Evolutionary conservation across 2,888 invertebrate species (phyloP).

Genomic region (Apamea anceps): DNA sequence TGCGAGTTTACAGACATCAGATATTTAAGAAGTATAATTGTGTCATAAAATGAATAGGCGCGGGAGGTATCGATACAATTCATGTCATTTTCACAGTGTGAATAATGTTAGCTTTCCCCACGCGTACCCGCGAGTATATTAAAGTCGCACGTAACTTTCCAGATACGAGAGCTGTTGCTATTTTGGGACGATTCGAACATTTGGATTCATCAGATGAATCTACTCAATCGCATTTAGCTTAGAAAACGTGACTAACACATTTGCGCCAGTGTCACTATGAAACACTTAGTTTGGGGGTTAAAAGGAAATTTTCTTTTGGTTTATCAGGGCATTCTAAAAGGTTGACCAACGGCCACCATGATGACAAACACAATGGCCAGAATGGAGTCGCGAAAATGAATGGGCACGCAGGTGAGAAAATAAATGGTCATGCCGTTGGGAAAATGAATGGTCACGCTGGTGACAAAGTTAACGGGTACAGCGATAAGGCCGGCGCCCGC

Average conservation of each 20-base stretch:
- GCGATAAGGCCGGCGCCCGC: constrained; percentile 68
- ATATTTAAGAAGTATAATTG: not conserved
- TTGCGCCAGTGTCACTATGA: constrained; percentile 82
- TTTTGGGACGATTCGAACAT: constrained; percentile 80
- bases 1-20: not conserved
- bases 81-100: constrained; percentile 55
- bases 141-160: constrained; percentile 81
- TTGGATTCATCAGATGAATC: constrained; percentile 78
- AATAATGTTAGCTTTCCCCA: constrained; percentile 51
- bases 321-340: constrained; percentile 84
- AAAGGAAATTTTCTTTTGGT: constrained; percentile 80
- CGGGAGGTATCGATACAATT: constrained; percentile 60
- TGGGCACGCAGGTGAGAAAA: constrained; percentile 66
- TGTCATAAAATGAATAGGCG: constrained; percentile 27
- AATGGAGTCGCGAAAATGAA: constrained; percentile 68
- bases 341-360: constrained; percentile 70
- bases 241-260: constrained; percentile 78
- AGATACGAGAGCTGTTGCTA: constrained; percentile 82
- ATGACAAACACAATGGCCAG: constrained; percentile 70
- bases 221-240: constrained; percentile 74
- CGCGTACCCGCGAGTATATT: constrained; percentile 68
- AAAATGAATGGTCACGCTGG: constrained; percentile 70
- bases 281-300: constrained; percentile 75
- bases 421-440: constrained; percentile 63
- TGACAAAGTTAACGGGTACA: constrained; percentile 72